phyloP scores from a whole-genome alignment of 2,113 vertebrate species.

The Engystomops pustulosus region DNA sequence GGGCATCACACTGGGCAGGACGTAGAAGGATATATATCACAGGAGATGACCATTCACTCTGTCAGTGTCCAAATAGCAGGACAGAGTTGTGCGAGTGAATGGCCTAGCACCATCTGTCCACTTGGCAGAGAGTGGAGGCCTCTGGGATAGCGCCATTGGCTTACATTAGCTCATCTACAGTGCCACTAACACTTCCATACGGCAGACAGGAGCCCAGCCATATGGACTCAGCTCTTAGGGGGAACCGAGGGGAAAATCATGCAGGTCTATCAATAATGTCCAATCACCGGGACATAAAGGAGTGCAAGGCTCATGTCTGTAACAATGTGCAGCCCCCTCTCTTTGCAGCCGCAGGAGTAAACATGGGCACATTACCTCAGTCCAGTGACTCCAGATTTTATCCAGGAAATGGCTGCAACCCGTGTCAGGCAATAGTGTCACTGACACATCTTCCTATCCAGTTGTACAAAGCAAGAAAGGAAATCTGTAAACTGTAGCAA shows the following conservation, averaged over 20 bases:
- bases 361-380: slow-evolving; percentile 7
- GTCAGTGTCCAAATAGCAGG: slow-evolving; percentile 33
- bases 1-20: not conserved
- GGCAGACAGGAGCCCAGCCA: slow-evolving; percentile 79
- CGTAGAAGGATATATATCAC: slow-evolving; percentile 9
- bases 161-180: slow-evolving; percentile 78
- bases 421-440: not conserved
- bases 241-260: slow-evolving; percentile 19
- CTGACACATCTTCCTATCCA: not conserved
- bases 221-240: slow-evolving; percentile 72
- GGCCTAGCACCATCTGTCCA: slow-evolving; percentile 75
- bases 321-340: slow-evolving; percentile 12
- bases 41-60: slow-evolving; percentile 23
- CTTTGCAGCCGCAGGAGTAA: not conserved
- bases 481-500: not conserved
- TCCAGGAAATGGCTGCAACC: not conserved
- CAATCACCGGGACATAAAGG: slow-evolving; percentile 58
- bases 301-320: slow-evolving; percentile 70
- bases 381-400: slow-evolving; percentile 14
- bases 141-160: slow-evolving; percentile 78
- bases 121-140: slow-evolving; percentile 78
- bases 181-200: slow-evolving; percentile 79
- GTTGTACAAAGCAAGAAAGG: not conserved
- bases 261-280: slow-evolving; percentile 31
- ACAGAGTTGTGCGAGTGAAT: slow-evolving; percentile 44